These are phyloP conservation scores for Apocrypta bakeri DNA, from an alignment of 1,140 invertebrate species.

Conservation along the genomic window DNA sequence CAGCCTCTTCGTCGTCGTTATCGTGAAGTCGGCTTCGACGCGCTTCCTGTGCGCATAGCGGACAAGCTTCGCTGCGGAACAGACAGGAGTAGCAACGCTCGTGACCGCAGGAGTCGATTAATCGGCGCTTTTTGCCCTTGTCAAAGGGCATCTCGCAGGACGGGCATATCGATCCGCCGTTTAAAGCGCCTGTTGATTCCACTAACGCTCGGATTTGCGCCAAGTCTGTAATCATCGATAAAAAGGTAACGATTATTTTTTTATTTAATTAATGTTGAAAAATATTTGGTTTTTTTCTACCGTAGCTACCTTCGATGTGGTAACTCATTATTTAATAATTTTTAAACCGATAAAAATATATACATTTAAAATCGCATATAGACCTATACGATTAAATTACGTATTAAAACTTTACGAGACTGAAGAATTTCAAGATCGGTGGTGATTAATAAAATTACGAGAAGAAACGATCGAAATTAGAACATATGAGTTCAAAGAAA, in stretches of 20 bases:
- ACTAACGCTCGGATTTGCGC: constrained; percentile 81
- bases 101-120: constrained; percentile 95
- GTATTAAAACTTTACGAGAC: no score
- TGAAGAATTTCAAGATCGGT: no score
- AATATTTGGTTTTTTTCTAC: no score
- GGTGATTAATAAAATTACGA: no score
- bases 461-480: no score
- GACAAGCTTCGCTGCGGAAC: constrained; percentile 92
- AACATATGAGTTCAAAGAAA: no score
- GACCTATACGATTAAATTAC: no score
- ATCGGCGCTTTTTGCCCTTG: constrained; percentile 93
- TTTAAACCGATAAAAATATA: no score
- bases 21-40: constrained; percentile 54
- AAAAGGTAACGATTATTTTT: not conserved
- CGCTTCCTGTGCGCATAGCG: constrained; percentile 79
- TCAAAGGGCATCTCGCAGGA: constrained; percentile 94
- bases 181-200: constrained; percentile 79
- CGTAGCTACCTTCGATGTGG: no score
- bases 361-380: no score
- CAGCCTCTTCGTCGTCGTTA: constrained; percentile 56
- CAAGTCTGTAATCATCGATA: constrained; percentile 78
- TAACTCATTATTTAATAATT: no score
- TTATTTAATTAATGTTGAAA: no score
- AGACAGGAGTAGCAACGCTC: constrained; percentile 95
- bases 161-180: constrained; percentile 81